These are phyloP conservation scores for Masticophis lateralis DNA, from an alignment of 2,797 vertebrate species.

Conservation along the genomic window DNA sequence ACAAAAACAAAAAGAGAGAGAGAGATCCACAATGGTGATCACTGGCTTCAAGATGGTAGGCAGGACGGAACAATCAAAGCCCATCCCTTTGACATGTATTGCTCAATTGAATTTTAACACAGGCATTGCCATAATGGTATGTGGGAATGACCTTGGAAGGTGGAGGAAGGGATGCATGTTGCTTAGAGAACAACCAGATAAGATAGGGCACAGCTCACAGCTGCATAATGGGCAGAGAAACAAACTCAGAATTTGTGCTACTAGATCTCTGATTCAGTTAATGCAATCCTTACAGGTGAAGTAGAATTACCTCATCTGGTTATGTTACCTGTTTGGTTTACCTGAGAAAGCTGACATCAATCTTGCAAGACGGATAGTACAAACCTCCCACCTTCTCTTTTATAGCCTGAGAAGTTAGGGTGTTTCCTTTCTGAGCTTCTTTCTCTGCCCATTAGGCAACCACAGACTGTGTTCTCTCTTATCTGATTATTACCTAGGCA, in stretches of 20 bases:
- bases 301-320: background rate
- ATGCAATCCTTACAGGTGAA: background rate
- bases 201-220: background rate
- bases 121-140: background rate
- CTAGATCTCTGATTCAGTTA: background rate
- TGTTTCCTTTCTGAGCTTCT: background rate
- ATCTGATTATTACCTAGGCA: background rate
- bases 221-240: background rate
- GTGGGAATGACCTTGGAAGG: background rate
- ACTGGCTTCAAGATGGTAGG: background rate
- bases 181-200: background rate
- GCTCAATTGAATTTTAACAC: background rate
- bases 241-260: background rate
- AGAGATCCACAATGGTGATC: background rate
- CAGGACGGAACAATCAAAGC: background rate
- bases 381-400: background rate
- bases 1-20: background rate
- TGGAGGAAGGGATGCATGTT: background rate
- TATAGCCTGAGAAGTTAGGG: background rate
- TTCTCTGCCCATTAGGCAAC: background rate
- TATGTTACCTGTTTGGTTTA: background rate
- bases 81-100: background rate
- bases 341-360: background rate
- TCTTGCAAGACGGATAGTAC: background rate
- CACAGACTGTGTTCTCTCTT: background rate